Base-by-base conservation (phyloP, 2,113 vertebrate species). In the Oreamnos americanus region DNA sequence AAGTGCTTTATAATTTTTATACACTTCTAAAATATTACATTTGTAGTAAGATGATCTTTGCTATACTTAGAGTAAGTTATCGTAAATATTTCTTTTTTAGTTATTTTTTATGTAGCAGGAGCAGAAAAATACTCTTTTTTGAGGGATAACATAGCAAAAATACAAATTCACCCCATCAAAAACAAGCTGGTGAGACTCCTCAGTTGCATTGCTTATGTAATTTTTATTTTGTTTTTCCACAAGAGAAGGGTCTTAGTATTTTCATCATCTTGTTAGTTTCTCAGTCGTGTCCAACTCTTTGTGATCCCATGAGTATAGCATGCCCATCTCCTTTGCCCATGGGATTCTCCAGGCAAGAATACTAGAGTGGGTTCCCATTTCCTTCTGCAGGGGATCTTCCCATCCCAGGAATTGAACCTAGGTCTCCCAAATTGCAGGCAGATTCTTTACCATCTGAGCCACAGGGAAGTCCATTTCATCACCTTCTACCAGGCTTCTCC, bases 1-100 rank as follows among this genome's bases (percentile, higher is more conserved):
- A 98, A 91, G 14, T 4, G 15, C 60, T 67, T 87, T 47, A 13
- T 57, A 95, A 78, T 62, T 91, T 97, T 95, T 62, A 51, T 64
- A 30, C 25, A 83, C 14, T 82, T 57, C 71, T 26, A 90, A 91
- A 76, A 78, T 81, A 13, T 90, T 53, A 55, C 15, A 36, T 6
- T 17, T 91, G 28, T 71, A 82, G 13, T 79, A 51, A 89, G 6
- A 4, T 51, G 1, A 36, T 88, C 30, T 90, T 21, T 53, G 21
- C 60, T 82, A 67, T 47, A n/a, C 6, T 90, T n/a, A 96, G 47
- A 86, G 78, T 57, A 83, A 84, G 43, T 33, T 1, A 53, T 1
- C 3, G 0, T 89, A 76, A 33, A 5, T 3, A 78, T 82, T 51
- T 90, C 91, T 97, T 95, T 43, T 30, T 90, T 87, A 36, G n/a